These are phyloP conservation scores for Phyllopteryx taeniolatus DNA, from an alignment of 2,113 vertebrate species.

Conservation along the genomic window DNA sequence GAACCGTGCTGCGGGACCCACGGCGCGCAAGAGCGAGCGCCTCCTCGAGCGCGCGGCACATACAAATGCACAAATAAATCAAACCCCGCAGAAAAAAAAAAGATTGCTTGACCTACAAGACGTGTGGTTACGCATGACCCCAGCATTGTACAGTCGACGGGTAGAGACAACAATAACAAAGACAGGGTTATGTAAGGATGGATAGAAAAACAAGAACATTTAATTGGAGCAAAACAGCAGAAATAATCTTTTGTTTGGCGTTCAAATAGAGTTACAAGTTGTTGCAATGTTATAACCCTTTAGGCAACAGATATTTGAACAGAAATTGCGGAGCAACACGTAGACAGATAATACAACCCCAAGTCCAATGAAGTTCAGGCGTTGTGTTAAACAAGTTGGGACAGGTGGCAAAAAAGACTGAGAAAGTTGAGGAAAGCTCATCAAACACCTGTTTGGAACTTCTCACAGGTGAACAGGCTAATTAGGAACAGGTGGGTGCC, in stretches of 20 bases:
- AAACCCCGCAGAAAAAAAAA: conserved; percentile 42
- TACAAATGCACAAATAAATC: conserved; percentile 71
- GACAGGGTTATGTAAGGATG: conserved; percentile 7
- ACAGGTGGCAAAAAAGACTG: no score
- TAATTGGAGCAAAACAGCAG: conserved; percentile 23
- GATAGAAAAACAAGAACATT: conserved; percentile 24
- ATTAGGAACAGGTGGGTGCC: no score
- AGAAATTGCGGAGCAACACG: no score
- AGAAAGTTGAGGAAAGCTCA: no score
- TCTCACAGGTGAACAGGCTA: no score
- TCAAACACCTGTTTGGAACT: no score
- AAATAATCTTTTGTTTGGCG: conserved; percentile 5
- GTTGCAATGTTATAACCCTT: no score
- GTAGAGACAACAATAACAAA: background rate
- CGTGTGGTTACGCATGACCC: conserved; percentile 41
- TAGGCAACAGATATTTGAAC: no score
- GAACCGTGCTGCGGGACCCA: conserved; percentile 48
- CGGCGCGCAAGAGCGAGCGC: conserved; percentile 55
- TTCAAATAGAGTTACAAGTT: background rate
- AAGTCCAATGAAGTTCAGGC: no score
- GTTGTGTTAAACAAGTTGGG: no score
- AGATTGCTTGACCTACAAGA: conserved; percentile 43
- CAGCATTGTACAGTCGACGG: conserved; percentile 10
- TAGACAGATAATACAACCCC: no score
- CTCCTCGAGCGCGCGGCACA: conserved; percentile 52